Evolutionary conservation across 2,888 invertebrate genomes (phyloP).

Genomic region (Machimus rusticus): DNA sequence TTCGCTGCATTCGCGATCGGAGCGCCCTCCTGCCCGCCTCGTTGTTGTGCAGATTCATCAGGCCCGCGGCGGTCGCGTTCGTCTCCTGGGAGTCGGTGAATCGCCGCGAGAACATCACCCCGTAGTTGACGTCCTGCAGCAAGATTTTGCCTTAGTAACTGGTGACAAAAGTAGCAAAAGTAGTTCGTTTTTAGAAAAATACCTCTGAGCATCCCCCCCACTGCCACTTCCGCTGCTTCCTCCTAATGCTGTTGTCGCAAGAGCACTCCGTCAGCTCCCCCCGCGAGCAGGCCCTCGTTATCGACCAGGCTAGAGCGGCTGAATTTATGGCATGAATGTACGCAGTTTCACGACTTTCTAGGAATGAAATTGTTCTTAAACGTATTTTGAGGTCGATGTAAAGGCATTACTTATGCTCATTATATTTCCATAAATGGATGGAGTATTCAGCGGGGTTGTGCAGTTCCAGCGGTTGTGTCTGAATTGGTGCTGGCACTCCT

Average conservation of each 20-base stretch:
- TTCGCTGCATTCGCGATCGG: conserved; percentile 80
- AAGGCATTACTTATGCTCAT: conserved; percentile 74
- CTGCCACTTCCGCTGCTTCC: conserved; percentile 81
- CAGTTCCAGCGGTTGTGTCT: conserved; percentile 89
- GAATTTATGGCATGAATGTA: conserved; percentile 89
- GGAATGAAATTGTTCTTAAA: not conserved
- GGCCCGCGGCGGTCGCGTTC: conserved; percentile 73
- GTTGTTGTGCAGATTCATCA: conserved; percentile 93
- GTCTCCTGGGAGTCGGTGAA: conserved; percentile 86
- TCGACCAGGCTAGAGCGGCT: conserved; percentile 87
- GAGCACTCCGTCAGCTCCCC: conserved; percentile 88
- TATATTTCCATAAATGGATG: conserved; percentile 85
- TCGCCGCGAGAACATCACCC: conserved; percentile 83
- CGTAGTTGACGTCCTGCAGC: conserved; percentile 78
- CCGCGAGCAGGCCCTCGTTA: conserved; percentile 85
- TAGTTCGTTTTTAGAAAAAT: conserved; percentile 46
- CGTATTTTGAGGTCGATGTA: not conserved
- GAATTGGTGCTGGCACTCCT: conserved; percentile 91
- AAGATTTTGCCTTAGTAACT: not conserved
- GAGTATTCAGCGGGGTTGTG: conserved; percentile 63
- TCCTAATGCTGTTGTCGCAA: conserved; percentile 82
- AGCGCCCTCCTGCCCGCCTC: conserved; percentile 87
- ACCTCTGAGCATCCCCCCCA: conserved; percentile 96
- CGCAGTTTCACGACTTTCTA: conserved; percentile 89
- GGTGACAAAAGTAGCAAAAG: not conserved